Evolutionary conservation across 1,140 invertebrate species (phyloP).

Genomic region (Luehdorfia chinensis): DNA sequence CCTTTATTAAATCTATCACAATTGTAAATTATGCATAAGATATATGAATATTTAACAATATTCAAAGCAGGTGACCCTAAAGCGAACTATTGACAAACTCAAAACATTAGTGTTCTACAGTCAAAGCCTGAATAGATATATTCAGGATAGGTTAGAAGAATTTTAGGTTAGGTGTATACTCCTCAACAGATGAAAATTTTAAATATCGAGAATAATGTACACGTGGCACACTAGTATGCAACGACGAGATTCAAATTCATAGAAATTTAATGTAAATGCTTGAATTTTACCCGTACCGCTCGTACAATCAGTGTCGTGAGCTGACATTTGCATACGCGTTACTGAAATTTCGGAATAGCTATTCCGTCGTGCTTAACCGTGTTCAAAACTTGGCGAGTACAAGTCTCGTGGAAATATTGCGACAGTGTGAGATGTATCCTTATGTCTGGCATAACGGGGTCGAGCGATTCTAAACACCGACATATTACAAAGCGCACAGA

Average conservation of each 20-base stretch:
- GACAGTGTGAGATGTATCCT: slow-evolving; percentile 45
- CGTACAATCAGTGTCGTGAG: slow-evolving; percentile 73
- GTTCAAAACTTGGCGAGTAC: slow-evolving; percentile 61
- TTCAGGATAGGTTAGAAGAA: too few relatives aligned
- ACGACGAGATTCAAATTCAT: slow-evolving; percentile 64
- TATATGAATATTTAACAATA: too few relatives aligned
- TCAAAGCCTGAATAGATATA: too few relatives aligned
- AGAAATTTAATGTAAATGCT: slow-evolving; percentile 75
- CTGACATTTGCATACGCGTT: slow-evolving; percentile 74
- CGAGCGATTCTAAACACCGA: slow-evolving; percentile 31
- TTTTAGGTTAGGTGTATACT: too few relatives aligned
- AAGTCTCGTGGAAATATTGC: slow-evolving; percentile 47
- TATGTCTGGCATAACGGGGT: slow-evolving; percentile 44
- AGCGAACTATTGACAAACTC: too few relatives aligned
- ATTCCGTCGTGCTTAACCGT: slow-evolving; percentile 61
- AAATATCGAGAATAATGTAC: slow-evolving; percentile 54
- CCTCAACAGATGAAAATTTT: slow-evolving; percentile 59
- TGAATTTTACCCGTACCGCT: slow-evolving; percentile 70
- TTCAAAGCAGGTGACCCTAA: too few relatives aligned
- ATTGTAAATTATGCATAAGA: too few relatives aligned
- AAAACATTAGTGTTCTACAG: too few relatives aligned
- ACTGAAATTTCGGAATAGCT: slow-evolving; percentile 69
- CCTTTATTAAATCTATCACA: too few relatives aligned
- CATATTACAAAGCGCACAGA: slow-evolving; percentile 37
- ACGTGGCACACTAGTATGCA: slow-evolving; percentile 58